Evolutionary conservation across 2,888 invertebrate genomes (phyloP).

Genomic region (Eumacrocentrus americanus): DNA sequence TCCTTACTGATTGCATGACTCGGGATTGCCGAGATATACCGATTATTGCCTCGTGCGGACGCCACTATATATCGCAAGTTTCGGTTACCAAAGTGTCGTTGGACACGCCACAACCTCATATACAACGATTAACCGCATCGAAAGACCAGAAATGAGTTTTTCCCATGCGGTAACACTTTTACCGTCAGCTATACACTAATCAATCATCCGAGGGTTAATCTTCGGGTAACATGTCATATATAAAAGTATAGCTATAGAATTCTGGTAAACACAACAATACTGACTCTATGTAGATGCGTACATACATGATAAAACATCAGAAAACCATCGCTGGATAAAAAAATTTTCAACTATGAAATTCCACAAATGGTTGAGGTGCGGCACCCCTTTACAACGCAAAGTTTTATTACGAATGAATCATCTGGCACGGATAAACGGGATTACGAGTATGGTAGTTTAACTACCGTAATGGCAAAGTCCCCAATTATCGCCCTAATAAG

Average conservation of each 20-base stretch:
- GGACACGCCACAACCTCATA: constrained; percentile 47
- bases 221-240: not conserved
- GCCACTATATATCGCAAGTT: constrained; percentile 33
- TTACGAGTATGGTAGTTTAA: constrained; percentile 55
- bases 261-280: no score
- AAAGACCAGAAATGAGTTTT: not conserved
- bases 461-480: constrained; percentile 53
- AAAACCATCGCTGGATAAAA: no score
- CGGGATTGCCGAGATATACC: not conserved
- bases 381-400: no score
- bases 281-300: no score
- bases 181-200: not conserved
- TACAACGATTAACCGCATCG: constrained; percentile 35
- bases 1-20: constrained; percentile 1
- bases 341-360: no score
- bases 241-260: no score
- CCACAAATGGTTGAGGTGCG: no score
- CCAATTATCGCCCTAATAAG: constrained; percentile 60
- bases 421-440: constrained; percentile 44
- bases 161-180: not conserved
- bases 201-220: not conserved
- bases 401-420: constrained; percentile 56
- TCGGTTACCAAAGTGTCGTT: constrained; percentile 46
- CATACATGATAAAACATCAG: no score
- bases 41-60: not conserved